phyloP scores from a whole-genome alignment of 1,140 invertebrate species.

The Papilio polyxenes region DNA sequence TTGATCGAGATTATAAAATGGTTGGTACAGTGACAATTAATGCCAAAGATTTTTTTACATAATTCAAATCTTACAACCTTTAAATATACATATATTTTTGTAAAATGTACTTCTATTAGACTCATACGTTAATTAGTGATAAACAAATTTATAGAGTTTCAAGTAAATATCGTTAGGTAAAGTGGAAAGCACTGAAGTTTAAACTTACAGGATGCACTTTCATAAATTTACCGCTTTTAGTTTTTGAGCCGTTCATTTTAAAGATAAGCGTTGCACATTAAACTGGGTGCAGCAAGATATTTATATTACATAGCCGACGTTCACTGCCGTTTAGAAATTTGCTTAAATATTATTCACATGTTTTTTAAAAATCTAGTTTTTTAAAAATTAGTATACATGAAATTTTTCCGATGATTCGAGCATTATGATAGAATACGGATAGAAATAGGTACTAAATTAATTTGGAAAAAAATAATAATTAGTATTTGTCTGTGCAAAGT shows the following conservation, averaged over 20 bases:
- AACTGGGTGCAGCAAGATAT: constrained; percentile 36
- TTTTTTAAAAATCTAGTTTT: not conserved
- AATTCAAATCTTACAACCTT: too few relatives aligned
- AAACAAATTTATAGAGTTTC: constrained; percentile 3
- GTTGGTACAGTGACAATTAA: too few relatives aligned
- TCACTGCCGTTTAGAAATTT: constrained; percentile 16
- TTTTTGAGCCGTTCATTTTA: constrained; percentile 37
- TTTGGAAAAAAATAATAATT: not conserved
- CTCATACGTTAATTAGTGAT: not conserved
- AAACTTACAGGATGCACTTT: constrained; percentile 25
- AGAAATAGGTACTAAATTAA: not conserved
- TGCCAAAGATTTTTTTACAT: too few relatives aligned
- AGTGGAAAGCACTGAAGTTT: constrained; percentile 27
- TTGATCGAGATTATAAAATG: too few relatives aligned
- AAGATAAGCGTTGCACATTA: constrained; percentile 37
- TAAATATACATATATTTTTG: too few relatives aligned
- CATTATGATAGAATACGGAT: not conserved
- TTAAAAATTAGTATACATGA: not conserved
- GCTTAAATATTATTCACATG: constrained; percentile 5
- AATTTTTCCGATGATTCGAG: not conserved
- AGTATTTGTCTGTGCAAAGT: too few relatives aligned
- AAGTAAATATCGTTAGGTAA: constrained; percentile 34
- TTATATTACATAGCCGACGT: constrained; percentile 34
- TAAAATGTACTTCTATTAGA: not conserved
- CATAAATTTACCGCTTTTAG: constrained; percentile 36